These are phyloP conservation scores for Ephestia elutella DNA, from an alignment of 1,140 invertebrate genomes.

Conservation along the genomic window DNA sequence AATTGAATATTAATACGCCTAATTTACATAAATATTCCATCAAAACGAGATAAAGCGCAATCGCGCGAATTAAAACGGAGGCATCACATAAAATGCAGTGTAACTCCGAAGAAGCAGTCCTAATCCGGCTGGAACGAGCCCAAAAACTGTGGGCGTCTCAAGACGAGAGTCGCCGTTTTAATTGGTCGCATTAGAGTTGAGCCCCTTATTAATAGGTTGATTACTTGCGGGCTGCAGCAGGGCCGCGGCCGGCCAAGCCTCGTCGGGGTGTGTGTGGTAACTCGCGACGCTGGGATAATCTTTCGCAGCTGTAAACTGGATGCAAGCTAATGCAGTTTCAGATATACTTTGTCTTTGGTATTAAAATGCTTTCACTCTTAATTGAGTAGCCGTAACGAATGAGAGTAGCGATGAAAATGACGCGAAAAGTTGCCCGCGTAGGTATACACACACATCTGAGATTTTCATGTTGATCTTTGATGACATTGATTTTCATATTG, in stretches of 20 bases:
- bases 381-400: no score
- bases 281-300: background rate
- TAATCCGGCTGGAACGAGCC: conserved; percentile 67
- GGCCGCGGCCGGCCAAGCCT: conserved; percentile 33
- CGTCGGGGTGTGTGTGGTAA: conserved; percentile 11
- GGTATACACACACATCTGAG: no score
- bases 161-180: conserved; percentile 65
- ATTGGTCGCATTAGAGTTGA: conserved; percentile 68
- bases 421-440: no score
- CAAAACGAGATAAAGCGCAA: conserved; percentile 31
- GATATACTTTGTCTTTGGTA: background rate
- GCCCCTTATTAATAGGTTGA: conserved; percentile 72
- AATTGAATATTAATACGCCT: conserved; percentile 52
- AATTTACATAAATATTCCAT: conserved; percentile 43
- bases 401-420: no score
- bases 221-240: conserved; percentile 55
- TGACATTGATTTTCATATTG: no score
- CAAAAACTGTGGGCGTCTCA: conserved; percentile 71
- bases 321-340: background rate
- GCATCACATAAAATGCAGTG: conserved; percentile 21
- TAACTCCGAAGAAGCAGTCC: conserved; percentile 41
- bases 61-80: conserved; percentile 20
- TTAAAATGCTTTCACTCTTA: no score
- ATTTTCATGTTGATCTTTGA: no score
- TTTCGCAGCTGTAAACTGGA: background rate